Evolutionary conservation across 2,113 vertebrate genomes (phyloP), one percentile per base, ranked within the genome.

Genomic region (Pterocles gutturalis): DNA sequence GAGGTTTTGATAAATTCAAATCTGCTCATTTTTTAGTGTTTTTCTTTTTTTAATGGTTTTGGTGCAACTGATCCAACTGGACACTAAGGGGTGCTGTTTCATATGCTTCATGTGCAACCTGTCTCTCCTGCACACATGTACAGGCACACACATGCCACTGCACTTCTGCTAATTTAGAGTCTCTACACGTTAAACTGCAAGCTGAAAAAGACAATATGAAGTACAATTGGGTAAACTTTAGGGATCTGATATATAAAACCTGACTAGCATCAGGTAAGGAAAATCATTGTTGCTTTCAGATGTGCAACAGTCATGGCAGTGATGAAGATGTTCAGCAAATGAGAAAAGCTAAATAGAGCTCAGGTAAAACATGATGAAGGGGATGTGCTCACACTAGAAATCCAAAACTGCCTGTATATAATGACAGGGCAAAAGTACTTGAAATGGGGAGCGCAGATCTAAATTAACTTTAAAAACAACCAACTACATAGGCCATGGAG

Each of bases 21-120:
- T 38, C 14, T 49, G 25, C 13, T 71, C 2, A 2, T 20, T 41
- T 66, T 89, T 24, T 25, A 15, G 4, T 6, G 1, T 36, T 12
- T 43, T 6, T 10, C 24, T 11, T 19, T 9, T 73, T 86, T 17
- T 1, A 33, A n/a, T 26, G 14, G 3, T 34, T 78, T 85, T 77
- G 21, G 17, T 91, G 60, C 49, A 71, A 11, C 45, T 70, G 36
- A 48, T 49, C 1, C 1, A 79, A 46, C 11, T 31, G 22, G 55
- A 53, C 98, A 89, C 96, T 62, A 95, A 92, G 85, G 43, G 96
- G 93, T 77, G 89, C 96, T 98, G 91, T 91, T 87, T 88, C 76
- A 54, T 84, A 49, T 31, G 31, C 34, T 95, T 93, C 54, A 34
- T 8, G 3, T 29, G 36, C 36, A 29, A 7, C 13, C 15, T 45